Base-by-base conservation (phyloP, 1,140 invertebrate genomes). In the Daktulosphaira vitifoliae region DNA sequence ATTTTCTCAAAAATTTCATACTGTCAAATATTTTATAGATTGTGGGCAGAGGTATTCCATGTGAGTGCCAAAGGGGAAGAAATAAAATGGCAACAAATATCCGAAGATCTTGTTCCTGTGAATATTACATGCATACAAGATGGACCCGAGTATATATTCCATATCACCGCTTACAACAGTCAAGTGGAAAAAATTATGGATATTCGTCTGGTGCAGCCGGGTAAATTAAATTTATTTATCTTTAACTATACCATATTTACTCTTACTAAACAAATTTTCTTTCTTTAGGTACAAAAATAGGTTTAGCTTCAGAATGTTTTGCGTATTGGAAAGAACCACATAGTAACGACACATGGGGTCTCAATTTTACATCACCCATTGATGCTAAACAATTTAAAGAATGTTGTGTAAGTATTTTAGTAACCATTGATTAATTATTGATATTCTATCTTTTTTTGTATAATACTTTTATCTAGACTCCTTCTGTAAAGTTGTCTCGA, bases 151-250 rank as follows among this genome's bases (percentile, higher is more conserved):
- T 95, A 92, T 75, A 86, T 96, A 71, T 97, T 96, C 80, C 94
- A 96, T 79, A 92, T 98, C 76, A 97, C 92, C 68, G 95, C 95
- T 66, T 97, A 97, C 80, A 97, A 97, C 79, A 92, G 92, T 72
- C 92, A 96, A 76, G 93, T 97, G 70, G 93, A 97, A 76, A 97
- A 97, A 80, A 96, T 98, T 71, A 84, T 97, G 69, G 94, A 98
- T 74, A 92, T 96, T 62, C 86, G 91, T 81, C 86, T 98, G 72
- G 84, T 92, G 50, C 94, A 98, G 76, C 94, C 94, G 78, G 93
- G 93, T 96, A 80, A 79, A 22, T 8, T 25, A 15, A 22, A 22
- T 15, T 22, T 15, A 8, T 22, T 6, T 6, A 52, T 7, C 5
- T 15, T 22, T 8, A 5, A 22, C 23, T n/a, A n/a, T n/a, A n/a